Conservation (phyloP, 1,140 invertebrate genomes). For the Pachyrhynchus sulphureomaculatus region DNA sequence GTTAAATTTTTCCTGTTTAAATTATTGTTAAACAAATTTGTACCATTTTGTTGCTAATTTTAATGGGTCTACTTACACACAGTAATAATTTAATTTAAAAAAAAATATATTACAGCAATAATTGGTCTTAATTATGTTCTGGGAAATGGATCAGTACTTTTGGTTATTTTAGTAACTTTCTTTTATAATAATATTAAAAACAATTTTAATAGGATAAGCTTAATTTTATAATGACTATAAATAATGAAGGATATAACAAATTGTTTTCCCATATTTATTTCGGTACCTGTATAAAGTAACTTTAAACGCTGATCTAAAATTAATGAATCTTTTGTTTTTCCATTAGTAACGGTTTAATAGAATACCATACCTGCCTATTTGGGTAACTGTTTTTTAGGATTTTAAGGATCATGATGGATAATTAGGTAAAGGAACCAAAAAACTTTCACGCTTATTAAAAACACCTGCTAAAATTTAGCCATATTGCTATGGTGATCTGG, state of each 20-base stretch:
- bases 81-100: too few species aligned
- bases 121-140: too few species aligned
- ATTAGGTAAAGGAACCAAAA: constrained; percentile 5
- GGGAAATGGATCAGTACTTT: neutral
- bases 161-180: neutral
- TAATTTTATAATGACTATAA: neutral
- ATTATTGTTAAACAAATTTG: too few species aligned
- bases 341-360: constrained; percentile 18
- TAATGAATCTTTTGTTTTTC: constrained; percentile 22
- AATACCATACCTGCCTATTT: neutral
- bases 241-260: constrained; percentile 1
- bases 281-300: neutral
- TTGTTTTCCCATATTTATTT: constrained; percentile 16
- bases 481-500: too few species aligned
- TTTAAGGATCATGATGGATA: neutral
- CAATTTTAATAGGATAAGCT: neutral
- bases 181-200: neutral
- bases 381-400: neutral
- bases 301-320: neutral
- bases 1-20: too few species aligned
- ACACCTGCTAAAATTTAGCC: neutral
- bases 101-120: too few species aligned
- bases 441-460: neutral
- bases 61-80: too few species aligned
- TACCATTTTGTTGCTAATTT: too few species aligned